phyloP scores from a whole-genome alignment of 2,113 vertebrate species.

The Gila orcuttii region DNA sequence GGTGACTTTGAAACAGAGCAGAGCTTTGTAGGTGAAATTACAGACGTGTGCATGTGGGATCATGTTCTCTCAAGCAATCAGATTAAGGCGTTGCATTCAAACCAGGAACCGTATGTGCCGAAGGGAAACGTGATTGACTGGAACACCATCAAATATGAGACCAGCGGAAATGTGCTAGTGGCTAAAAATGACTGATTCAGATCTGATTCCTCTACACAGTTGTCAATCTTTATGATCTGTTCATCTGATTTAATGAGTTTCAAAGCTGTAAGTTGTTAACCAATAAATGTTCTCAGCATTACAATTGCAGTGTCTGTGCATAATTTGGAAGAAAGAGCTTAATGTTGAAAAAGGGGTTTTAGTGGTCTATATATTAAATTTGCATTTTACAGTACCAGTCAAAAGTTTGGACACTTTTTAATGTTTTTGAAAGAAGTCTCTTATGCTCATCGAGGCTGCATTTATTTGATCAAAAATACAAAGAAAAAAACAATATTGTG shows the following conservation, averaged over 20 bases:
- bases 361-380: too few species aligned
- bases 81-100: slow-evolving; percentile 66
- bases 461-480: too few species aligned
- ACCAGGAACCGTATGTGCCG: slow-evolving; percentile 42
- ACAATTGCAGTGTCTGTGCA: not conserved
- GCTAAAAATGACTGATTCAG: slow-evolving; percentile 65
- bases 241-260: too few species aligned
- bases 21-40: slow-evolving; percentile 78
- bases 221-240: too few species aligned
- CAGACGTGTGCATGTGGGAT: slow-evolving; percentile 81
- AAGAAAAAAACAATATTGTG: too few species aligned
- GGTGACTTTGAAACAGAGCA: slow-evolving; percentile 66
- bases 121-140: slow-evolving; percentile 79
- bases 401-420: too few species aligned
- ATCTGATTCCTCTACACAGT: not conserved
- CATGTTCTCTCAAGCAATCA: slow-evolving; percentile 69
- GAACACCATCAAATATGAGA: slow-evolving; percentile 71
- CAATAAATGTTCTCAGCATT: not conserved
- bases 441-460: too few species aligned
- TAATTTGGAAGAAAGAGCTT: not conserved
- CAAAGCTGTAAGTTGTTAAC: too few species aligned
- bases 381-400: too few species aligned
- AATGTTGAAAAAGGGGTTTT: too few species aligned
- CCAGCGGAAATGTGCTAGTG: slow-evolving; percentile 73
- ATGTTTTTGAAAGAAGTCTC: too few species aligned